Evolutionary conservation across 1,140 invertebrate genomes (phyloP).

Genomic region (Contarinia nasturtii): DNA sequence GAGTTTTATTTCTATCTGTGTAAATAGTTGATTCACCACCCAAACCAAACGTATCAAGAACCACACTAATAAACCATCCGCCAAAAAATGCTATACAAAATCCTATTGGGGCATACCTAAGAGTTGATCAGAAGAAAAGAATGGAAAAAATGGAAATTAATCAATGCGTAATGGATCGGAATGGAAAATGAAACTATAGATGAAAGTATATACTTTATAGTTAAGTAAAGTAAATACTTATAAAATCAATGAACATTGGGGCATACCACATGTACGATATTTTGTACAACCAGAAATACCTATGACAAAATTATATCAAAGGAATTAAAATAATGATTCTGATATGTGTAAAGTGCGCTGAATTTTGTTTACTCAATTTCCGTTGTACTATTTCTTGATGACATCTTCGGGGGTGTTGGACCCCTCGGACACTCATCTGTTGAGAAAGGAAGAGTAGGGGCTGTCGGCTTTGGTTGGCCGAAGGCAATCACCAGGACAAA

Average conservation of each 20-base stretch:
- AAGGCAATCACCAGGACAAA: conserved; percentile 74
- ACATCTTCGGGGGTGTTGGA: too few species aligned
- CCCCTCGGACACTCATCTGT: conserved; percentile 33
- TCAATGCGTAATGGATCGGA: too few species aligned
- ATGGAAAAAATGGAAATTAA: too few species aligned
- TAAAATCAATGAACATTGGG: too few species aligned
- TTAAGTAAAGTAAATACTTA: too few species aligned
- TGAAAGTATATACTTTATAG: too few species aligned
- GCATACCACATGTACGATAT: conserved; percentile 81
- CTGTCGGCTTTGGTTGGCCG: conserved; percentile 50
- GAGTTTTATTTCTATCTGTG: conserved; percentile 9
- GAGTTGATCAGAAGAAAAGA: too few species aligned
- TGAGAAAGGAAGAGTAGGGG: conserved; percentile 33
- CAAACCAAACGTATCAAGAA: conserved; percentile 14
- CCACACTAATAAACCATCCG: conserved; percentile 37
- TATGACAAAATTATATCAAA: conserved; percentile 9
- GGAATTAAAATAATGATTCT: too few species aligned
- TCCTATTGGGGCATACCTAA: too few species aligned
- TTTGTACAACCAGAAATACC: conserved; percentile 48
- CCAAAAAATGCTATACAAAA: conserved; percentile 41
- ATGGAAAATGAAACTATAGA: too few species aligned
- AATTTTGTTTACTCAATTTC: not conserved
- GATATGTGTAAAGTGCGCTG: too few species aligned
- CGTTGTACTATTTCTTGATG: not conserved
- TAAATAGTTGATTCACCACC: conserved; percentile 16